A percentile compares a stretch with the other conserved stretches of the same genome.
These are phyloP conservation scores for Corythornis vintsioides DNA, from an alignment of 2,113 vertebrate species.

Conservation along the genomic window DNA sequence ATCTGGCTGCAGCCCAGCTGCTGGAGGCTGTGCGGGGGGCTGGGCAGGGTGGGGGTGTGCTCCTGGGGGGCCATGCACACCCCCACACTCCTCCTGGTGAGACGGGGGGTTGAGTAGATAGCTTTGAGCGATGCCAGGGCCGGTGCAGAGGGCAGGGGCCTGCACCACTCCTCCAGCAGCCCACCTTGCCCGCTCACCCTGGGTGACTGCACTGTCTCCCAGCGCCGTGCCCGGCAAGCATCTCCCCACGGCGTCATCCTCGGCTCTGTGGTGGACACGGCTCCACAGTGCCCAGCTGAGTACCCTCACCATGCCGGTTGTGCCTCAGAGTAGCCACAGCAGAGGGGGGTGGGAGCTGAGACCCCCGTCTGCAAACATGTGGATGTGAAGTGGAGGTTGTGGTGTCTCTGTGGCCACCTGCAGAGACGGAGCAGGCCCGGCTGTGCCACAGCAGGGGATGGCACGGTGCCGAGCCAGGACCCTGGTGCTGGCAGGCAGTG, in stretches of 20 bases:
- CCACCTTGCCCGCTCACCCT: no score
- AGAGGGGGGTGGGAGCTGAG: background rate
- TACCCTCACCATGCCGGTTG: rapidly evolving
- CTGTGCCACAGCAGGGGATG: background rate
- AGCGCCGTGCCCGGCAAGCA: background rate
- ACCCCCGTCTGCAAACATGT: background rate
- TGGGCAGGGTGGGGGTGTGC: background rate
- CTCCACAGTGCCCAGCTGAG: background rate
- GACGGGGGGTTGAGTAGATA: background rate
- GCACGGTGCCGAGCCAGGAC: background rate
- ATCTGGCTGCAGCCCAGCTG: rapidly evolving
- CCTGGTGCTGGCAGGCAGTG: background rate
- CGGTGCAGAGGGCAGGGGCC: background rate
- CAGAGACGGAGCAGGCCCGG: background rate
- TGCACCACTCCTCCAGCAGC: no score
- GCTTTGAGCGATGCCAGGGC: rapidly evolving
- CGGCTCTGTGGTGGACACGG: rapidly evolving
- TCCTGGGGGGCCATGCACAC: rapidly evolving
- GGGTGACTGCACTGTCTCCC: background rate
- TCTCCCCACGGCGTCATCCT: background rate
- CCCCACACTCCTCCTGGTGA: background rate
- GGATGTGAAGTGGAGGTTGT: background rate
- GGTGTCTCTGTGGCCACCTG: background rate
- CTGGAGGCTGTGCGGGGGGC: rapidly evolving
- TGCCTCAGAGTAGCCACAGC: background rate